Evolutionary conservation across 2,113 vertebrate species (phyloP), one percentile per base, ranked within the genome.

Genomic region (Megaleporinus macrocephalus): DNA sequence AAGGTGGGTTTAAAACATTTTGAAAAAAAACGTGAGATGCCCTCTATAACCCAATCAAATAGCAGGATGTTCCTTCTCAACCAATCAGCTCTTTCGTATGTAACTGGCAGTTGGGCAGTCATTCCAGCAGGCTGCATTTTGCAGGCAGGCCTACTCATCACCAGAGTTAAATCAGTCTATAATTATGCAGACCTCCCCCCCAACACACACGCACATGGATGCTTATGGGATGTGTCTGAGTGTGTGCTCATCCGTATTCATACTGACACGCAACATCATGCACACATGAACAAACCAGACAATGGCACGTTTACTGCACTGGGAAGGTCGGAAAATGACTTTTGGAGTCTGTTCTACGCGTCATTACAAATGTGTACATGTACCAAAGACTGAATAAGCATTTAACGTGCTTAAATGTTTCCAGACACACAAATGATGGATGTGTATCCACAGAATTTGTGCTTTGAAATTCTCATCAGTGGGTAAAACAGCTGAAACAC

Each of bases 151-250:
- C n/a, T 78, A 41, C 41, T 79, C 49, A 70, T 69, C 51, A 69
- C 26, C 12, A 33, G 16, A n/a, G 27, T n/a, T 66, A 51, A 77
- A 65, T 78, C 27, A 66, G 68, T 78, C 62, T 68, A 24, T 78
- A 26, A 78, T 78, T 68, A 78, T 68, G 63, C 62, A 78, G 26
- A n/a, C 63, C 18, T 47, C 16, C 59, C 41, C 41, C 41, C 36
- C 36, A 36, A 63, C 57, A 76, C 36, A 47, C 73, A 76, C 68
- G 24, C 73, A 61, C 73, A 62, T 12, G 49, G 44, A 36, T 68
- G 62, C 61, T 53, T 41, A 30, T 6, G 62, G 44, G 20, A 63
- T 49, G 27, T 47, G 59, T 63, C 20, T 57, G 55, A 22, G 55
- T 57, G 55, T 57, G 74, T 63, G 3, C 62, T 63, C 74, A 69